A percentile compares a stretch with the other conserved stretches of the same genome.
Evolutionary conservation across 1,140 invertebrate species (phyloP).

Genomic region (Bombus turneri): DNA sequence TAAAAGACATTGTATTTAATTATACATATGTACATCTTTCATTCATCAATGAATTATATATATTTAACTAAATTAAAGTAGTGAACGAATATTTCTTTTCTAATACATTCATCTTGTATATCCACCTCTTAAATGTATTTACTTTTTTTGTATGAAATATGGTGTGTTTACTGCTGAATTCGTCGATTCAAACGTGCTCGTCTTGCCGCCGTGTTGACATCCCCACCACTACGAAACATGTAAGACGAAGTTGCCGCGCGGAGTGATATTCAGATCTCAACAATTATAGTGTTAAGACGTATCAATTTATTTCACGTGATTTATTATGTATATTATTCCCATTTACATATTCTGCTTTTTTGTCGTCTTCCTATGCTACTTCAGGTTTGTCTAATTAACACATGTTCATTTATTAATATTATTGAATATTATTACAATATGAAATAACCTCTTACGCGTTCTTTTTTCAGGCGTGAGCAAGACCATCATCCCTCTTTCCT

Average conservation of each 20-base stretch:
- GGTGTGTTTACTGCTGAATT: too few relatives aligned
- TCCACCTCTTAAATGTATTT: not conserved
- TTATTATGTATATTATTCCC: not conserved
- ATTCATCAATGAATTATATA: not conserved
- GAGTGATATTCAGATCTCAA: not conserved
- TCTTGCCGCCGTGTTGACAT: not conserved
- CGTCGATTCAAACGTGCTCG: not conserved
- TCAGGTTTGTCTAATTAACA: not conserved
- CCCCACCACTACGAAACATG: not conserved
- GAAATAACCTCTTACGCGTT: too few relatives aligned
- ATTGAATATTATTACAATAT: not conserved
- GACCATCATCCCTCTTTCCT: too few relatives aligned
- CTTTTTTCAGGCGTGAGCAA: too few relatives aligned
- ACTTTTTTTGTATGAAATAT: not conserved
- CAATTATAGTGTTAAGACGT: not conserved
- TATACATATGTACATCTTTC: too few relatives aligned
- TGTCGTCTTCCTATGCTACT: not conserved
- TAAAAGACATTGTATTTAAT: too few relatives aligned
- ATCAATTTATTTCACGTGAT: not conserved
- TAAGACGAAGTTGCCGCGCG: not conserved
- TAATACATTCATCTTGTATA: not conserved
- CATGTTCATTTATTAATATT: not conserved
- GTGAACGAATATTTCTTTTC: not conserved
- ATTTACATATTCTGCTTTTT: not conserved
- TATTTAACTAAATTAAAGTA: not conserved